Evolutionary conservation across 2,888 invertebrate genomes (phyloP), one percentile per base, ranked within the genome.

Genomic region (Pyrrhia umbra): DNA sequence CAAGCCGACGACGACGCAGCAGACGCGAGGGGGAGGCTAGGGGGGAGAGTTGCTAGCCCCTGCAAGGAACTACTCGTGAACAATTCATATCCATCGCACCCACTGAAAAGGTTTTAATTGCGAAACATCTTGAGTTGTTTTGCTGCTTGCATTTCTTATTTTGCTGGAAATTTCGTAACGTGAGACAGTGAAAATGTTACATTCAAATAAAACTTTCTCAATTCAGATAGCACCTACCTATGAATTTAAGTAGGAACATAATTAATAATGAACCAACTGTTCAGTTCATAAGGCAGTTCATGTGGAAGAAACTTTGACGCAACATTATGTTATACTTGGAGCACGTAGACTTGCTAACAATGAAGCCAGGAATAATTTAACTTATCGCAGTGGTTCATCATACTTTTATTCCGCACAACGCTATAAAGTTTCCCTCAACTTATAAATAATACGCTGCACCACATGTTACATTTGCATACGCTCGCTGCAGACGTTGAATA

Each of bases 41-140:
- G 16, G 37, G 6, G 43, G 37, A 16, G 30, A 5, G 9, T 10
- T 43, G 52, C 51, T 25, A 63, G 57, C 57, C 62, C 47, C 66
- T 68, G 54, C 66, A 73, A 77, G 78, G 73, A 80, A 75, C 68
- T 79, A 68, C 81, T 82, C 70, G 64, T 73, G 65, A 80, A 83
- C 82, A 85, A 85, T 84, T 84, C 82, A 85, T 83, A 84, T 73
- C 74, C 73, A 81, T 69, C 74, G 63, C 65, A 71, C 74, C 49
- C 67, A 63, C 75, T 78, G 66, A 78, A 79, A 83, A 72, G 61
- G 70, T 81, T 84, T 86, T 81, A 83, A 85, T 86, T 84, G 77
- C 75, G 62, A 79, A 79, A 77, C 75, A 78, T 66, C 78, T 76
- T 58, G 21, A 64, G 52, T 60, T 79, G 72, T 68, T 68, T 77